Percentiles rank a stretch among this genome's conserved stretches.
These are phyloP conservation scores for Idris sp. DNA, from an alignment of 1,140 invertebrate genomes.

Conservation along the genomic window DNA sequence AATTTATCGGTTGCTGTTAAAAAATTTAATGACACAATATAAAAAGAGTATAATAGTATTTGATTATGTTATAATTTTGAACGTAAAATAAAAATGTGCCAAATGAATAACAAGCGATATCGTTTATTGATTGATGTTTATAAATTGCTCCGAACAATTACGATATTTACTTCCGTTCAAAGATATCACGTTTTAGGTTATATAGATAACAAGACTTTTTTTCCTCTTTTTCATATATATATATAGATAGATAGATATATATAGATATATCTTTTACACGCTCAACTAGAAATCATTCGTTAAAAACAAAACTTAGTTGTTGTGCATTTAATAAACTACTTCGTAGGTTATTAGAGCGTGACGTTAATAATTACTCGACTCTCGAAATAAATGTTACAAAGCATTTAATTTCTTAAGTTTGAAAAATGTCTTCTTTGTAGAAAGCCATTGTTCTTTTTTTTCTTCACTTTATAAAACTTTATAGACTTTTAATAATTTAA, in stretches of 20 bases:
- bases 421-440: too few species aligned
- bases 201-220: conserved; percentile 12
- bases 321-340: conserved; percentile 40
- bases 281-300: conserved; percentile 8
- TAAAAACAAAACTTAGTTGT: conserved; percentile 31
- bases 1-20: too few species aligned
- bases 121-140: conserved; percentile 21
- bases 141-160: conserved; percentile 23
- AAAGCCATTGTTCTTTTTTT: too few species aligned
- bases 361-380: conserved; percentile 32
- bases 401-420: conserved; percentile 27
- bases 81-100: too few species aligned
- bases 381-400: conserved; percentile 46
- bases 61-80: too few species aligned
- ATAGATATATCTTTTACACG: conserved; percentile 1
- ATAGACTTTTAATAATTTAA: too few species aligned
- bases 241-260: too few species aligned
- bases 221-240: conserved; percentile 4
- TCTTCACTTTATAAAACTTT: too few species aligned
- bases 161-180: background rate
- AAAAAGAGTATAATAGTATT: too few species aligned
- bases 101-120: background rate
- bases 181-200: conserved; percentile 14
- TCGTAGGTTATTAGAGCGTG: conserved; percentile 35
- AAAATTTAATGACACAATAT: too few species aligned